Conservation (phyloP, 2,113 vertebrate genomes). For the Rhinolophus sinicus region DNA sequence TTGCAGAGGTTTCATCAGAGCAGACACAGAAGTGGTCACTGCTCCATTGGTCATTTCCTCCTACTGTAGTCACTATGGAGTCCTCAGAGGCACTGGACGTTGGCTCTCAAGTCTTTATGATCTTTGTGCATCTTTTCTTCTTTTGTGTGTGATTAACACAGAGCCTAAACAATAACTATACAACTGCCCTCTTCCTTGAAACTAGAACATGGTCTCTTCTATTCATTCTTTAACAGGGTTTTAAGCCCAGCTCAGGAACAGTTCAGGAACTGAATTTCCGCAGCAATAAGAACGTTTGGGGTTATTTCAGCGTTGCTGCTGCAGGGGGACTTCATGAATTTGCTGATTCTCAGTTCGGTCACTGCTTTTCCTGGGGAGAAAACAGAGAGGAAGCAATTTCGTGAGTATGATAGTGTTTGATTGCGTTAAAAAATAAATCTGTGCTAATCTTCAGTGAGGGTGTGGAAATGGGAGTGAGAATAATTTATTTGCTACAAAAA, state of each 20-base stretch:
- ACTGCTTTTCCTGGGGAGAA: conserved; percentile 99
- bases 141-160: neutral
- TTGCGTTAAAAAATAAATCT: conserved; percentile 53
- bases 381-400: conserved; percentile 99
- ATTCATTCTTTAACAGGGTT: conserved; percentile 88
- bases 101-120: neutral
- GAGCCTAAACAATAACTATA: neutral
- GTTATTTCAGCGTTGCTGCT: conserved; percentile 99
- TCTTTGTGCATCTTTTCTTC: neutral
- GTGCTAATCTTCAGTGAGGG: conserved; percentile 14
- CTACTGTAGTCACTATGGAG: neutral
- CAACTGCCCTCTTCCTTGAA: conserved; percentile 30
- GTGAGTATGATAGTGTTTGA: conserved; percentile 86
- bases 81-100: neutral
- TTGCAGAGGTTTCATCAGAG: conserved; percentile 30
- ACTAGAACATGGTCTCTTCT: conserved; percentile 25
- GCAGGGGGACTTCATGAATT: conserved; percentile 98
- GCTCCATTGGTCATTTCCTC: neutral
- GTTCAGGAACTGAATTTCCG: conserved; percentile 99
- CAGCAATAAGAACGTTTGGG: conserved; percentile 99
- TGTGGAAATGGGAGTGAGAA: neutral
- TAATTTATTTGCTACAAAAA: neutral
- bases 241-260: conserved; percentile 98
- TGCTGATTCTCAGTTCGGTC: conserved; percentile 98
- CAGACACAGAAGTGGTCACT: conserved; percentile 12